Evolutionary conservation across 2,797 vertebrate species (phyloP), one percentile per base, ranked within the genome.

Genomic region (Melanotaenia nigrans): DNA sequence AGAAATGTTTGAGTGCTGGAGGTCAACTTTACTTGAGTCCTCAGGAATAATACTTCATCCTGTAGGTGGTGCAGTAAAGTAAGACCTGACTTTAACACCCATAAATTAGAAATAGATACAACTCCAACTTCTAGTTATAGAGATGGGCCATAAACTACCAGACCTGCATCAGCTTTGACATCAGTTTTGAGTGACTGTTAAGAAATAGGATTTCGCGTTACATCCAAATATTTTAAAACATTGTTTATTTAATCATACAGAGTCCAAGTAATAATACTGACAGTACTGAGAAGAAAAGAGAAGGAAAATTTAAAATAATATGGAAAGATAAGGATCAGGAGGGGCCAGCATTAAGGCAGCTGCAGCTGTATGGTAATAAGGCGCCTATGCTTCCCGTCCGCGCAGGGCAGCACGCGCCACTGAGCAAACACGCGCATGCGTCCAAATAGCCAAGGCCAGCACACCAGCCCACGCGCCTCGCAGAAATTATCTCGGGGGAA

Each of bases 361-460:
- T 63, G 95, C 97, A 98, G 97, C 97, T 98, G 96, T 98, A 98
- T 98, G 96, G 90, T 96, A 98, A 98, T 97, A 4, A 92, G 94
- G 92, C 89, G 91, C 94, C 92, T 78, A 90, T 81, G 86, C 89
- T 90, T 90, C 90, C 90, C 89, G 93, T 94, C 82, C 72, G 75
- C 80, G 73, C 88, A 83, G 91, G 89, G 86, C 92, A 94, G 94
- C 96, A 96, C 96, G 95, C 96, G 95, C 95, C 95, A 92, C 92
- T 95, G 95, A 96, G 93, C 95, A 96, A 96, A 96, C 92, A 96
- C 89, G 86, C 94, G 91, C 94, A 91, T 87, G 90, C 90, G 89
- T 75, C 71, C 35, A 30, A 12, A 1, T n/a, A 36, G 69, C 71
- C 82, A 61, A 73, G 77, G 72, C 71, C 75, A 53, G 76, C 65